A percentile compares a stretch with the other conserved stretches of the same genome.
phyloP scores from a whole-genome alignment of 2,113 vertebrate species.

The Macaca mulatta region DNA sequence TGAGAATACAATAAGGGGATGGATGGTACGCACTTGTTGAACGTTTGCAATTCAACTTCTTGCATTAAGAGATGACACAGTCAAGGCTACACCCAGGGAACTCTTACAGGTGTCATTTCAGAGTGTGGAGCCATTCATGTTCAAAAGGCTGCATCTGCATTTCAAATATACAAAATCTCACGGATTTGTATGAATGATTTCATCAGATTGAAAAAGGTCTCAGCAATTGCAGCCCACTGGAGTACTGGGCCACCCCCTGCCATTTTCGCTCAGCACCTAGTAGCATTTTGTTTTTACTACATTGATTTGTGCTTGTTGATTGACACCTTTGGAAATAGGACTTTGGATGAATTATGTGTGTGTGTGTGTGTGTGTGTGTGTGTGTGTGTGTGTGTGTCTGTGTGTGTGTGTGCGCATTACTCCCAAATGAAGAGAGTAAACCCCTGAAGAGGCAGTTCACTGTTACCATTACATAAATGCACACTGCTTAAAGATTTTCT shows the following conservation, averaged over 20 bases:
- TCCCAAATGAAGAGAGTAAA: background rate
- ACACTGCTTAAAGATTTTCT: background rate
- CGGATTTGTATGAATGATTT: background rate
- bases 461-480: fast-evolving
- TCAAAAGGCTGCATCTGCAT: background rate
- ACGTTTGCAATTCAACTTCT: slow-evolving; percentile 42
- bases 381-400: too few relatives aligned
- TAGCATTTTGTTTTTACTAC: background rate
- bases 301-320: too few relatives aligned
- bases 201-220: background rate
- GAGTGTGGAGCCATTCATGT: background rate
- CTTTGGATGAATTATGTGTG: background rate
- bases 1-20: background rate
- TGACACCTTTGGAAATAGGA: background rate
- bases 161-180: background rate
- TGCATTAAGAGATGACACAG: slow-evolving; percentile 37
- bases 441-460: fast-evolving
- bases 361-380: background rate
- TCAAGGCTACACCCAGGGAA: slow-evolving; percentile 2
- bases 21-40: slow-evolving; percentile 33
- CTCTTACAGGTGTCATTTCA: background rate
- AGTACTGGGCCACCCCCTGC: background rate
- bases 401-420: background rate
- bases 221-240: background rate
- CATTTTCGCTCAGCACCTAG: fast-evolving